Conservation (phyloP, 1,140 invertebrate species). For the Matsumurasca onukii region DNA sequence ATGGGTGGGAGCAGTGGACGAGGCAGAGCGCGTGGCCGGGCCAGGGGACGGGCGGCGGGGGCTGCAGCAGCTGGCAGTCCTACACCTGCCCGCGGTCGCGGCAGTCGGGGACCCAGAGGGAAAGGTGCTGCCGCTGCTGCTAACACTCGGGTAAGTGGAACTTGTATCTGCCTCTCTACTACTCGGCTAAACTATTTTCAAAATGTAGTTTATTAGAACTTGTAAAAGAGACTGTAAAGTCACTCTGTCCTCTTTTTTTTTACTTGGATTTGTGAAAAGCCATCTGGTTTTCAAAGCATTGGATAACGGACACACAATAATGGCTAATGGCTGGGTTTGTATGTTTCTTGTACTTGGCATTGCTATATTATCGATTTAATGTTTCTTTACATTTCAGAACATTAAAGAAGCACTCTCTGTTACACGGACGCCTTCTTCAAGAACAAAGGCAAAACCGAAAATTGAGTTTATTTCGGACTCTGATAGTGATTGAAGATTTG, state of each 20-base stretch:
- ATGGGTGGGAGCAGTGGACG: neutral
- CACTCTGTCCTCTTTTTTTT: too few species aligned
- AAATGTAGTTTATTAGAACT: too few species aligned
- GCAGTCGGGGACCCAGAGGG: constrained; percentile 16
- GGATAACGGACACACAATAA: too few species aligned
- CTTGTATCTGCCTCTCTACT: too few species aligned
- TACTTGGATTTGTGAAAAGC: too few species aligned
- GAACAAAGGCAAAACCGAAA: constrained; percentile 2
- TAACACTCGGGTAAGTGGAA: neutral
- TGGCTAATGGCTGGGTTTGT: too few species aligned
- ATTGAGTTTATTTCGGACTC: neutral
- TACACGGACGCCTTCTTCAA: neutral
- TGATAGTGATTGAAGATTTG: constrained; percentile 15
- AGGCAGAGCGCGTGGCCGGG: constrained; percentile 23
- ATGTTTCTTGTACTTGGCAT: too few species aligned
- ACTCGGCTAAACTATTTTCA: too few species aligned
- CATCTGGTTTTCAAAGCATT: too few species aligned
- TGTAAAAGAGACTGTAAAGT: too few species aligned
- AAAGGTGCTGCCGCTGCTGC: neutral
- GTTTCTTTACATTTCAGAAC: constrained; percentile 1
- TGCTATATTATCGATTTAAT: too few species aligned
- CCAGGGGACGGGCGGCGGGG: constrained; percentile 1
- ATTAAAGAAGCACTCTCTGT: constrained; percentile 5
- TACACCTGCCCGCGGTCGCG: constrained; percentile 1
- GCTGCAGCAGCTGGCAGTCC: neutral